These are phyloP conservation scores for Pseudorectes ferrugineus DNA, from an alignment of 2,113 vertebrate genomes.

Conservation along the genomic window DNA sequence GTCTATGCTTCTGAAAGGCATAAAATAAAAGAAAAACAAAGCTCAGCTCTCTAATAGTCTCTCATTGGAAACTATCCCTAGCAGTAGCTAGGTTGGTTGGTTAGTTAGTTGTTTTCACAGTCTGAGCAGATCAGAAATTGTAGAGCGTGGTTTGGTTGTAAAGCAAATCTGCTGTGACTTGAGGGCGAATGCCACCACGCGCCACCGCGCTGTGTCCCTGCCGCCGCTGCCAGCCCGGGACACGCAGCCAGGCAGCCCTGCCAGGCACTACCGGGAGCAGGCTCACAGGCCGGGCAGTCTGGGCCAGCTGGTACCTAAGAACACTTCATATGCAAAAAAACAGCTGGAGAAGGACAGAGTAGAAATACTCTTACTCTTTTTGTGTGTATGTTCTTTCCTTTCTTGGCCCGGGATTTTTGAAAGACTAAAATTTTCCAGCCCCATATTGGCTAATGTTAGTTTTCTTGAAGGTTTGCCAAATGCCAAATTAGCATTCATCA, in stretches of 20 bases:
- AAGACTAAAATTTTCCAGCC: slow-evolving; percentile 25
- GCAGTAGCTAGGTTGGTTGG: background rate
- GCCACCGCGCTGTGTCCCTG: background rate
- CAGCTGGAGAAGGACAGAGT: background rate
- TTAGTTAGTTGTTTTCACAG: background rate
- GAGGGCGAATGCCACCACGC: background rate
- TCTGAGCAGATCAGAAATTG: background rate
- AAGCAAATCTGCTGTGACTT: background rate
- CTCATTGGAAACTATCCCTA: background rate
- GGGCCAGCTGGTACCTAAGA: background rate
- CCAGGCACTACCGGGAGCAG: background rate
- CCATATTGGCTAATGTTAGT: background rate
- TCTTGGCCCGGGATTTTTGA: background rate
- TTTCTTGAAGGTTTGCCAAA: slow-evolving; percentile 14
- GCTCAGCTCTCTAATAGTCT: background rate
- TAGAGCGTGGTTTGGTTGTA: background rate
- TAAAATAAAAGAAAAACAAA: background rate
- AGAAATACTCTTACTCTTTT: background rate
- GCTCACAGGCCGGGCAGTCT: background rate
- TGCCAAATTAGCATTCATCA: slow-evolving; percentile 5
- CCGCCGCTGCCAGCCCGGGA: accelerated
- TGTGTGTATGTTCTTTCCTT: background rate
- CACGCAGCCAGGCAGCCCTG: accelerated
- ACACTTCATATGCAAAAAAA: background rate
- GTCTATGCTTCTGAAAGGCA: background rate